Base-by-base conservation (phyloP, 1,140 invertebrate genomes). In the Hestina assimilis region DNA sequence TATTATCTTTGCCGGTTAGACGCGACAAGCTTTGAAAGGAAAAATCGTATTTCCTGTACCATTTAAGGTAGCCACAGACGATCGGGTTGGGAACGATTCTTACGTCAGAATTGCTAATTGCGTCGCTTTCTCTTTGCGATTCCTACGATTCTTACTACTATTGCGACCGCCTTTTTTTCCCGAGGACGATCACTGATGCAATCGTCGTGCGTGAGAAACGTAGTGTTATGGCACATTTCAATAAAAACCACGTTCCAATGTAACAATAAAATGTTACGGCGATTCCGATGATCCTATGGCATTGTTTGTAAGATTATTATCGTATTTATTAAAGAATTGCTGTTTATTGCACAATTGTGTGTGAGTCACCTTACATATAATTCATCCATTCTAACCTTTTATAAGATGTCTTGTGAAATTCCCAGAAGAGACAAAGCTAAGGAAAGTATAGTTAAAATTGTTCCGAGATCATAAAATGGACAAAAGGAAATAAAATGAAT, bases 61-160 rank as follows among this genome's bases (percentile, higher is more conserved):
- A 38, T 51, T 58, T 58, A 58, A 50, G 55, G 55, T 40, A 29
- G 42, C 14, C 17, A 43, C 47, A 42, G 19, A 50, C 46, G 15
- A 55, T 55, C 53, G 42, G 53, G 53, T 55, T 14, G 52, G 14
- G 29, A 6, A 20, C 21, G 3, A 21, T 5, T 2, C 24, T 58
- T 58, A 56, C 53, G 33, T 52, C 50, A 53, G 14, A 45, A 7
- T 24, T 15, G 46, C 47, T 62, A 62, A 62, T 56, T 56, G 53
- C 28, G 26, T 24, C 46, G 50, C 59, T 62, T 62, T 62, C 59
- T 52, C 59, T 57, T n/a, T n/a, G n/a, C 35, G 35, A 20, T 40
- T 40, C 35, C 20, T 48, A 17, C 29, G n/a, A 48, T 45, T 52
- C 42, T 38, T 29, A 19, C 33, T 38, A 41, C 12, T 19, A 23